phyloP scores from a whole-genome alignment of 2,797 vertebrate species.

The Pseudomugil gertrudae region DNA sequence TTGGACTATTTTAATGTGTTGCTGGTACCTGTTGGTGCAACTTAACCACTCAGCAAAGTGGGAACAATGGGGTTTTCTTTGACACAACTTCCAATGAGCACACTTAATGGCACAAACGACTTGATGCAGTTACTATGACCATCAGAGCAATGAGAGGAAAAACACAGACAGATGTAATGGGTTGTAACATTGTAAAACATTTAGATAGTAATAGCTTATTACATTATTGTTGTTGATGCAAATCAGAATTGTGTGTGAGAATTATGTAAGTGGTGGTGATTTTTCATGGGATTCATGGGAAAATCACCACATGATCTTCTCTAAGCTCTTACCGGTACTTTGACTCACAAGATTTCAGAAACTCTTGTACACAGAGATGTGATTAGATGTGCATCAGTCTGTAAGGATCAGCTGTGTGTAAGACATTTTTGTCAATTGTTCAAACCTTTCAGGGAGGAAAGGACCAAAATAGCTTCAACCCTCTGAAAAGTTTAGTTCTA shows the following conservation, averaged over 20 bases:
- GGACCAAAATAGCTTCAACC: neutral
- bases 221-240: neutral
- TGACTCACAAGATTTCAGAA: too few relatives aligned
- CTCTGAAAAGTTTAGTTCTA: neutral
- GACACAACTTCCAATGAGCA: neutral
- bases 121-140: neutral
- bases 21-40: too few relatives aligned
- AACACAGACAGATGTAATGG: neutral
- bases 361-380: too few relatives aligned
- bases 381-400: too few relatives aligned
- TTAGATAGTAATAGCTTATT: neutral
- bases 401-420: too few relatives aligned
- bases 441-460: neutral
- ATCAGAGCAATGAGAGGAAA: neutral
- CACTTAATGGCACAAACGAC: neutral
- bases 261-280: too few relatives aligned
- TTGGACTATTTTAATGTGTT: neutral
- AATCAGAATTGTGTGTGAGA: neutral
- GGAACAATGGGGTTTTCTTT: too few relatives aligned
- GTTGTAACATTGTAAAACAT: neutral
- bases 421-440: too few relatives aligned
- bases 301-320: too few relatives aligned
- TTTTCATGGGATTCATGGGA: too few relatives aligned
- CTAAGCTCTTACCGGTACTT: too few relatives aligned
- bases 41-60: too few relatives aligned